These are phyloP conservation scores for Artibeus lituratus DNA, from an alignment of 2,797 vertebrate genomes.

Conservation along the genomic window DNA sequence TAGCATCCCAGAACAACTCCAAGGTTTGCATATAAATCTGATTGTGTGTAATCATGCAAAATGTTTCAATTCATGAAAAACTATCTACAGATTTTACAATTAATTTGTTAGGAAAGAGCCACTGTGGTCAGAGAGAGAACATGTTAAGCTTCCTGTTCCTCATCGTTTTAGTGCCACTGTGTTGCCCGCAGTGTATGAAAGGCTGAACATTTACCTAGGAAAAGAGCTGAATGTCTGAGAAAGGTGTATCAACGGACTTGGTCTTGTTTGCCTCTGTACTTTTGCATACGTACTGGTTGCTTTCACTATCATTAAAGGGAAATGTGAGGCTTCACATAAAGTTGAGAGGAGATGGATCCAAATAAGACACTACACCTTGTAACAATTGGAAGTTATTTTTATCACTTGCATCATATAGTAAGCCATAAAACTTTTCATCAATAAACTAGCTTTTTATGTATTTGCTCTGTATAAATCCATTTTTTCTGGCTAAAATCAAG, in stretches of 20 bases:
- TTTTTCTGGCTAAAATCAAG: not conserved
- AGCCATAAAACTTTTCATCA: not conserved
- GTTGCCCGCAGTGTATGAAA: not conserved
- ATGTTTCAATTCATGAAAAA: slow-evolving; percentile 85
- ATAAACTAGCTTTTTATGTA: not conserved
- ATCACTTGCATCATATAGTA: not conserved
- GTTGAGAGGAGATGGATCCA: not conserved
- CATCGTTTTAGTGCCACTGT: slow-evolving; percentile 28
- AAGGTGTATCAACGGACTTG: not conserved
- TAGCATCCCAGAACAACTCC: slow-evolving; percentile 74
- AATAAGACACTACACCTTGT: not conserved
- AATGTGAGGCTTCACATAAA: not conserved
- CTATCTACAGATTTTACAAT: slow-evolving; percentile 82
- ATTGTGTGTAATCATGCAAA: slow-evolving; percentile 86
- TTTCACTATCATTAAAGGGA: not conserved
- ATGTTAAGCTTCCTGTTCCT: slow-evolving; percentile 60
- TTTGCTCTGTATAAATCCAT: not conserved
- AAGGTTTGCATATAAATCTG: slow-evolving; percentile 85
- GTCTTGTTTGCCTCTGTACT: not conserved
- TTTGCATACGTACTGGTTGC: not conserved
- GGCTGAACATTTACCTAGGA: not conserved
- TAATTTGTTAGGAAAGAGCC: slow-evolving; percentile 77
- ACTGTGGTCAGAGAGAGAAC: slow-evolving; percentile 72
- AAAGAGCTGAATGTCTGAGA: not conserved
- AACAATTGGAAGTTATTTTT: not conserved